phyloP scores from a whole-genome alignment of 2,888 invertebrate species.

The Hydrotaea cyrtoneurina region DNA sequence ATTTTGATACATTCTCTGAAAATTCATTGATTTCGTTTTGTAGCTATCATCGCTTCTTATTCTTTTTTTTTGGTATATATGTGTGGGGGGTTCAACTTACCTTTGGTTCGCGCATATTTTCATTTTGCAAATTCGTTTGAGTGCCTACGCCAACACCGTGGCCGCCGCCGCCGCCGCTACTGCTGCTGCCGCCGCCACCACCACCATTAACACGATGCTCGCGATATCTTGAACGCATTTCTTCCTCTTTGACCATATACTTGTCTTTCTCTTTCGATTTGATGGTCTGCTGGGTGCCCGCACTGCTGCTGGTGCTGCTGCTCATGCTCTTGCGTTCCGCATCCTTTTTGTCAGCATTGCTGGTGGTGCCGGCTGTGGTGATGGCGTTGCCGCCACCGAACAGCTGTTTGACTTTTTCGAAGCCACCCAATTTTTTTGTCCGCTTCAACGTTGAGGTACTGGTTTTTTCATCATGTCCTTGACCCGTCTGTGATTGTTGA shows the following conservation, averaged over 20 bases:
- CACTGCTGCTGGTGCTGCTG: constrained; percentile 78
- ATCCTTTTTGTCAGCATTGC: constrained; percentile 72
- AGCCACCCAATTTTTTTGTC: constrained; percentile 86
- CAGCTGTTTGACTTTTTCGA: constrained; percentile 89
- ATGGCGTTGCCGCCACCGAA: constrained; percentile 85
- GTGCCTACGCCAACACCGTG: constrained; percentile 79
- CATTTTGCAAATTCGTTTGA: constrained; percentile 65
- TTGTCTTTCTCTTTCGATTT: constrained; percentile 73
- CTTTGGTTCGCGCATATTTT: constrained; percentile 79
- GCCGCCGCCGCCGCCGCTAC: constrained; percentile 40
- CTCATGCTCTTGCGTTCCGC: constrained; percentile 73
- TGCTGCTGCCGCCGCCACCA: constrained; percentile 25
- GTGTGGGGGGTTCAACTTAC: constrained; percentile 69
- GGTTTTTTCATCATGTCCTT: constrained; percentile 51
- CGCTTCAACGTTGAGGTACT: constrained; percentile 76
- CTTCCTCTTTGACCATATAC: constrained; percentile 83
- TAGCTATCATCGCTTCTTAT: neutral
- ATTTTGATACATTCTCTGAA: neutral
- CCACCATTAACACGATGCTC: constrained; percentile 81
- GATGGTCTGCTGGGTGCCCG: constrained; percentile 72
- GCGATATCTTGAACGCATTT: constrained; percentile 83
- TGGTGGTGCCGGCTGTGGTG: constrained; percentile 81
- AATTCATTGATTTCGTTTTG: neutral
- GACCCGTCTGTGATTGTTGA: constrained; percentile 71
- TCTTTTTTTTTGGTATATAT: neutral